These are phyloP conservation scores for Aphelinus atriplicis DNA, from an alignment of 1,140 invertebrate species.

Conservation along the genomic window DNA sequence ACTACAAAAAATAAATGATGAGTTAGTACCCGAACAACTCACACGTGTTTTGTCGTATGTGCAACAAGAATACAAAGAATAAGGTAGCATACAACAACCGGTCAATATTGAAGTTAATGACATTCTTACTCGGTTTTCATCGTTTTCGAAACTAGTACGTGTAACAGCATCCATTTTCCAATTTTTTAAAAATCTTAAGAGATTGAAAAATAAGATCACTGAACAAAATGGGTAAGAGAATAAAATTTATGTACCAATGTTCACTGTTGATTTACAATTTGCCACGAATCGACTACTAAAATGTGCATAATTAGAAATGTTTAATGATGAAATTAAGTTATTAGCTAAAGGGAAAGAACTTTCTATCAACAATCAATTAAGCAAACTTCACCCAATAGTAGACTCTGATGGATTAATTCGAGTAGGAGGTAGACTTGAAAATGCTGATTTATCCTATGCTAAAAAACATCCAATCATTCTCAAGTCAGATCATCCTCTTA, in stretches of 20 bases:
- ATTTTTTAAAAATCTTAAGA: no score
- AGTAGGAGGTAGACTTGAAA: constrained; percentile 45
- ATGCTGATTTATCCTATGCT: constrained; percentile 36
- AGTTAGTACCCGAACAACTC: no score
- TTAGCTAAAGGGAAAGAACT: neutral
- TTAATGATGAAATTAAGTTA: neutral
- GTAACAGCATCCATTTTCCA: no score
- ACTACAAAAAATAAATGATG: no score
- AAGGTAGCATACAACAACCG: no score
- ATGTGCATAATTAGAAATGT: neutral
- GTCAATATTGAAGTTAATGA: no score
- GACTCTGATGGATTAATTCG: constrained; percentile 35
- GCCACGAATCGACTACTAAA: neutral
- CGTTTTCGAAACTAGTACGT: no score
- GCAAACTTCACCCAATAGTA: constrained; percentile 42
- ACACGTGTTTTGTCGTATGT: no score
- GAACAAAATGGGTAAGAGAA: no score
- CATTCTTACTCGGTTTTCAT: no score
- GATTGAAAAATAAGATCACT: no score
- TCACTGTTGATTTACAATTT: neutral
- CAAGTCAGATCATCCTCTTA: neutral
- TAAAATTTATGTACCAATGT: neutral
- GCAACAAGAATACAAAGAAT: no score
- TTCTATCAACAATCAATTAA: neutral
- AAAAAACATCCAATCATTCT: constrained; percentile 47